These are phyloP conservation scores for Siderastrea siderea DNA, from an alignment of 92 coral and sea anemone species.

Conservation along the genomic window DNA sequence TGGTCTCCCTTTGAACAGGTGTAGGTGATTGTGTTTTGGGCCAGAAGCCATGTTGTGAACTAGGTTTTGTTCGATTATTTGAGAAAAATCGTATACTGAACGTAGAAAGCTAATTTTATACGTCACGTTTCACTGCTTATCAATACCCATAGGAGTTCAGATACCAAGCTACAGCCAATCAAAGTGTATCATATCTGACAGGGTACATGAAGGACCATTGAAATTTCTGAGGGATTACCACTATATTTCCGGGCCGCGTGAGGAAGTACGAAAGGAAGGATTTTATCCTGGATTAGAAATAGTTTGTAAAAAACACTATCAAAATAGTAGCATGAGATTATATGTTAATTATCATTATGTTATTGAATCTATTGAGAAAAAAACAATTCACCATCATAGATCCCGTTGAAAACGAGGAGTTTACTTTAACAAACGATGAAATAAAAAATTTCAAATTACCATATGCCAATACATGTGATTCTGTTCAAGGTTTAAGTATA, in stretches of 20 bases:
- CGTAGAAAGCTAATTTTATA: slow-evolving; percentile 37
- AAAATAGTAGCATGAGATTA: slow-evolving; percentile 8
- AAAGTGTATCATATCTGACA: too few relatives aligned
- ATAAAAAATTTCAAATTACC: slow-evolving; percentile 32
- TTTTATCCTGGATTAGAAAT: slow-evolving; percentile 2
- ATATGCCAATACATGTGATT: slow-evolving; percentile 38
- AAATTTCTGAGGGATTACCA: too few relatives aligned
- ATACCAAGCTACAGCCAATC: too few relatives aligned
- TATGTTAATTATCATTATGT: slow-evolving; percentile 34
- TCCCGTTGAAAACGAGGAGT: neutral
- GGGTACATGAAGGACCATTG: too few relatives aligned
- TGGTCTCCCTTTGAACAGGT: slow-evolving; percentile 42
- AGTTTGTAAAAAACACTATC: slow-evolving; percentile 31
- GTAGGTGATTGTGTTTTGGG: slow-evolving; percentile 32
- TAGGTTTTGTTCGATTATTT: neutral
- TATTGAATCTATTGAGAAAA: slow-evolving; percentile 13
- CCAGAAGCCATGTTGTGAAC: slow-evolving; percentile 2
- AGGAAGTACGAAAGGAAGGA: neutral
- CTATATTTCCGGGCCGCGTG: too few relatives aligned
- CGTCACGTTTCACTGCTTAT: slow-evolving; percentile 17
- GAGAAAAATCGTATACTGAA: neutral
- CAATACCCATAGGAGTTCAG: neutral
- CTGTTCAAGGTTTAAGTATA: slow-evolving; percentile 28
- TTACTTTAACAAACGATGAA: neutral
- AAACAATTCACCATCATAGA: neutral